Evolutionary conservation across 2,113 vertebrate species (phyloP).

Genomic region (Gila orcuttii): DNA sequence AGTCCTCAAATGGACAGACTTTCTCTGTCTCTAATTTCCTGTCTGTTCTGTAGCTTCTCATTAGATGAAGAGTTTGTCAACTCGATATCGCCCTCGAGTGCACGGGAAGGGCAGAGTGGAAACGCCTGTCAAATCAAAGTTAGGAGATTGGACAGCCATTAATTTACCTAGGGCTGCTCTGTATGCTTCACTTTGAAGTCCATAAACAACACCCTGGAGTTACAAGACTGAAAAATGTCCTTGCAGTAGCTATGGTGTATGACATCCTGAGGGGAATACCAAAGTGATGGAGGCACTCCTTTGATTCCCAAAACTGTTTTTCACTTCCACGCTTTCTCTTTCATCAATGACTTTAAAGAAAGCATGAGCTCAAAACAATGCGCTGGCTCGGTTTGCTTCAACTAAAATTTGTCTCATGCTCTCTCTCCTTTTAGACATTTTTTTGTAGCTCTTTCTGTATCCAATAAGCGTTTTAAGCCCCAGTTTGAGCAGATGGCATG

Average conservation of each 20-base stretch:
- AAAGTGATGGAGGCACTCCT: constrained; percentile 13
- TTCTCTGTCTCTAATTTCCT: constrained; percentile 18
- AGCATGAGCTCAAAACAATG: constrained; percentile 6
- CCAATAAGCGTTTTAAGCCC: background rate
- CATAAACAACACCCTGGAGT: constrained; percentile 36
- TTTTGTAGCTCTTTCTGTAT: constrained; percentile 15
- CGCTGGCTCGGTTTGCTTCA: background rate
- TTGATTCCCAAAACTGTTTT: constrained; percentile 26
- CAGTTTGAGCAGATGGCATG: constrained; percentile 11
- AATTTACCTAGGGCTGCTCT: constrained; percentile 25
- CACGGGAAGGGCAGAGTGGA: constrained; percentile 23
- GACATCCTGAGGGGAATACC: constrained; percentile 11
- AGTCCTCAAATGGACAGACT: constrained; percentile 6
- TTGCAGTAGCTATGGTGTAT: background rate
- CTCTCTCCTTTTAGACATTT: background rate
- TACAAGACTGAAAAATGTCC: constrained; percentile 7
- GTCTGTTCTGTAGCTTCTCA: constrained; percentile 26
- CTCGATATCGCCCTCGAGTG: constrained; percentile 3
- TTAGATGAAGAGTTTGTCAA: constrained; percentile 44
- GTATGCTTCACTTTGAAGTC: constrained; percentile 31
- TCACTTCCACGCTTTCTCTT: background rate
- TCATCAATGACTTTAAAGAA: constrained; percentile 28
- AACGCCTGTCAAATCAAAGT: constrained; percentile 40
- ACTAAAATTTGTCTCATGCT: background rate
- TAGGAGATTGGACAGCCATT: constrained; percentile 35